These are phyloP conservation scores for Benitochromis conjunctus DNA, from an alignment of 2,113 vertebrate genomes.

Conservation along the genomic window DNA sequence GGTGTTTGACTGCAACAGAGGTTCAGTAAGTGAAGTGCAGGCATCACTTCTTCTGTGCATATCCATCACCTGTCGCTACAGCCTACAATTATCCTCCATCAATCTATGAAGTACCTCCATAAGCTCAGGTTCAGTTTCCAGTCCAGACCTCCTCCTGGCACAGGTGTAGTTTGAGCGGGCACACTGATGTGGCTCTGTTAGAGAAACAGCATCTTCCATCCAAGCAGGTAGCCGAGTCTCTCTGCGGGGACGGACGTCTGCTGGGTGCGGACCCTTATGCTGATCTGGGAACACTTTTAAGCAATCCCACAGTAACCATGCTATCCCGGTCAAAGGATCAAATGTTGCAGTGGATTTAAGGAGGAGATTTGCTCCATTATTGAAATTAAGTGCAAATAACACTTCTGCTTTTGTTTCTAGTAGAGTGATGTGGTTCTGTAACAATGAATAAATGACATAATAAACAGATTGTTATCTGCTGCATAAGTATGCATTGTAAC, in stretches of 20 bases:
- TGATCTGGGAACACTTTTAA: not conserved
- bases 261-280: accelerated
- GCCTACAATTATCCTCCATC: not conserved
- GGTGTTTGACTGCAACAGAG: no score
- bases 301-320: accelerated
- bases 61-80: not conserved
- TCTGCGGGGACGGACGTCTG: accelerated
- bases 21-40: no score
- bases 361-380: not conserved
- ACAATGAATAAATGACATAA: not conserved
- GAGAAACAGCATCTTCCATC: not conserved
- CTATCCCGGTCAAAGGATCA: not conserved
- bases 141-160: accelerated
- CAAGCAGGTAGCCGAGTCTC: accelerated
- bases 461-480: no score
- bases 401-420: not conserved
- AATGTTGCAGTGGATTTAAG: not conserved
- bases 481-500: no score
- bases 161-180: not conserved
- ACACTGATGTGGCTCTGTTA: accelerated
- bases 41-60: not conserved
- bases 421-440: not conserved
- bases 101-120: not conserved
- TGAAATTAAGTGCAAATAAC: not conserved
- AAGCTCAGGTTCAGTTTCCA: accelerated